Base-by-base conservation (phyloP, 2,888 invertebrate genomes). In the Eupithecia insigniata region DNA sequence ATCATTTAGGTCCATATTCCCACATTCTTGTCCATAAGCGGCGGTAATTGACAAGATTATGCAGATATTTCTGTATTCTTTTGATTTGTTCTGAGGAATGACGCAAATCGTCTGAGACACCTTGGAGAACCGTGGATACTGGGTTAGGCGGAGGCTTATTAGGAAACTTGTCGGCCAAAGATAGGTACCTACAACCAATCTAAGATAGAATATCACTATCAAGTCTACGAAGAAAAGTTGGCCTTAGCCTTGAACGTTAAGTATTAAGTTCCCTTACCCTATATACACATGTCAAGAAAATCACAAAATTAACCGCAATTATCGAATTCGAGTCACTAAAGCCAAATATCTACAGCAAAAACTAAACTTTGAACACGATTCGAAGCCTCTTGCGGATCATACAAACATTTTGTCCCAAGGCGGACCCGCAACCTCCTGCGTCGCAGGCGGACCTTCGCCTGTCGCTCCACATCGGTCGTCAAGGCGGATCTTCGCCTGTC, bases 1-100 rank as follows among this genome's bases (percentile, higher is more conserved):
- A 73, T 69, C 58, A 68, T 72, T 66, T 43, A 69, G 65, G 51
- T 71, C 74, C 67, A 71, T 73, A 75, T 73, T 77, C 66, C 62
- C 51, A 67, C 61, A 66, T 64, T 65, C 34, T 67, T 55, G 51
- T 58, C 75, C 70, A 46, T 66, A 73, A 68, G 67, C 36, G 70
- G 66, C 43, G 69, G 66, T 76, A 65, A 76, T 76, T 61, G 69
- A 28, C 30, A 55, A 62, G 16, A 64, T 64, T 64, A 51, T 46
- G 67, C 39, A 72, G 65, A 46, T 71, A 58, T 58, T 39, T 55
- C 46, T 34, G 51, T 55, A 68, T 39, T 65, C 39, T 66, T 64
- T 64, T 64, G 62, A 62, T 64, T 69, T 51, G 34, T 68, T 62
- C 62, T 55, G 67, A 67, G 34, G 36, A 58, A 67, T 67, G 67